Conservation (phyloP, 2,797 vertebrate genomes). For the Pseudochirops corinnae region DNA sequence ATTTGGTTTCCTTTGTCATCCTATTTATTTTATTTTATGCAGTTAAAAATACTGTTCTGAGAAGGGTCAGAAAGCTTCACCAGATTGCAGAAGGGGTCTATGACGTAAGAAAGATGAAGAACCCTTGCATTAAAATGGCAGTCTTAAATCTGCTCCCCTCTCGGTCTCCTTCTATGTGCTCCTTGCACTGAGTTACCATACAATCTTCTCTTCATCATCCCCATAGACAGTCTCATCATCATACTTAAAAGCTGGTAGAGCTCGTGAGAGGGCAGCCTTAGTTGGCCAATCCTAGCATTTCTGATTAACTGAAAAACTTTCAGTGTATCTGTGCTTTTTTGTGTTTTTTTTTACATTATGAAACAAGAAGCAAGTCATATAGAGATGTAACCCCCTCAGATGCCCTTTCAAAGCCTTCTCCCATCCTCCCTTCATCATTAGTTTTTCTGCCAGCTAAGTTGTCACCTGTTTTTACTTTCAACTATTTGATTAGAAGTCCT, state of each 20-base stretch:
- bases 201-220: neutral
- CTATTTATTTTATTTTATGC: neutral
- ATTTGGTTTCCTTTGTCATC: neutral
- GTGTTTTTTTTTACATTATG: neutral
- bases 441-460: neutral
- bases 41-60: neutral
- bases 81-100: neutral
- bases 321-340: neutral
- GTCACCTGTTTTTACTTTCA: neutral
- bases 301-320: neutral
- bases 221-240: neutral
- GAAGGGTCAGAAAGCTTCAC: neutral
- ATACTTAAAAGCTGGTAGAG: neutral
- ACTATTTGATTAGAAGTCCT: neutral
- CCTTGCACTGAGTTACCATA: neutral
- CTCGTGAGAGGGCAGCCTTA: neutral
- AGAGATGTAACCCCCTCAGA: neutral
- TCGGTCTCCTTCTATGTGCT: neutral
- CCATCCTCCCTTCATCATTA: neutral
- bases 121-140: neutral
- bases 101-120: neutral
- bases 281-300: neutral
- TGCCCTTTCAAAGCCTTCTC: neutral
- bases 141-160: neutral
- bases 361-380: neutral